These are phyloP conservation scores for Oxyteleia sp. DNA, from an alignment of 2,888 invertebrate genomes.

Conservation along the genomic window DNA sequence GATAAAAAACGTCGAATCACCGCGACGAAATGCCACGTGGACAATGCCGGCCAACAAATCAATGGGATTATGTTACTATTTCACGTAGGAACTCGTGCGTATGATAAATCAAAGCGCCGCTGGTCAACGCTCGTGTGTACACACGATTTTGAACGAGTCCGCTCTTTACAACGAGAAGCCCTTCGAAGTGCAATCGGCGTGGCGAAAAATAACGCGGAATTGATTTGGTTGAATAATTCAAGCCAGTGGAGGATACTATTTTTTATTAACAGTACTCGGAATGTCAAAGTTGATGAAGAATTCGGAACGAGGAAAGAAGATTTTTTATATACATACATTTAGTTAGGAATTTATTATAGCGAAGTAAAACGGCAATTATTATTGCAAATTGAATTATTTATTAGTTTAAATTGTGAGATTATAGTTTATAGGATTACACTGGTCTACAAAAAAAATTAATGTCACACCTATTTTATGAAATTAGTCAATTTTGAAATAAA, in stretches of 20 bases:
- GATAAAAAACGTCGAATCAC: slow-evolving; percentile 79
- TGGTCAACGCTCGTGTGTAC: slow-evolving; percentile 73
- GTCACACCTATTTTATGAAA: no score
- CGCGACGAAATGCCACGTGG: slow-evolving; percentile 82
- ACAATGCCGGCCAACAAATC: slow-evolving; percentile 86
- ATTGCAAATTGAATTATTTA: no score
- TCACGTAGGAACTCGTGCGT: slow-evolving; percentile 82
- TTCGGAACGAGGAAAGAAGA: background rate
- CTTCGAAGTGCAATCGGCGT: background rate
- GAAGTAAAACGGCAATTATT: no score
- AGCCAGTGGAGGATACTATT: background rate
- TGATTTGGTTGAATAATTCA: slow-evolving; percentile 26
- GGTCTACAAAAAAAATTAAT: no score
- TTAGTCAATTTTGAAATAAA: no score
- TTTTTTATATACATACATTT: no score
- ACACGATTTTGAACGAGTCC: slow-evolving; percentile 43
- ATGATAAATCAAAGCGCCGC: slow-evolving; percentile 86
- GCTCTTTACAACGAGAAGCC: slow-evolving; percentile 28
- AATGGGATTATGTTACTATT: slow-evolving; percentile 87
- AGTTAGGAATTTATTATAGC: no score
- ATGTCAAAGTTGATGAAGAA: background rate
- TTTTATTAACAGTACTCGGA: background rate
- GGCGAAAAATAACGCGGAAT: slow-evolving; percentile 30
- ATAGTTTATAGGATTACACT: no score
- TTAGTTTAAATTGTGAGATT: no score